Evolutionary conservation across 2,797 vertebrate species (phyloP).

Genomic region (Tiaroga cobitis): DNA sequence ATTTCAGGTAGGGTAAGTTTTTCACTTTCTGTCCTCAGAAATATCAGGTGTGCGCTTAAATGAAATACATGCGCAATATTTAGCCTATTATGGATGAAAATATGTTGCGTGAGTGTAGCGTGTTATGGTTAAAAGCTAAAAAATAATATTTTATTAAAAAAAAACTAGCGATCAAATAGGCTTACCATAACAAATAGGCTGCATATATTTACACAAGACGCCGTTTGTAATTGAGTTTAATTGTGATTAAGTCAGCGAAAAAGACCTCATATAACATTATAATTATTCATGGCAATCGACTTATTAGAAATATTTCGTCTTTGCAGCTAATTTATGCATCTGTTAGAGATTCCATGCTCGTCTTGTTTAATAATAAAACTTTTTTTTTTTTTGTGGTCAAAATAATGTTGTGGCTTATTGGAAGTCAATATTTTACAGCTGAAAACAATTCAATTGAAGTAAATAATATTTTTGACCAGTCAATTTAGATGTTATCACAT

Average conservation of each 20-base stretch:
- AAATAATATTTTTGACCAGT: background rate
- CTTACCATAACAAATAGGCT: background rate
- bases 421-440: background rate
- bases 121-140: background rate
- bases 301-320: background rate
- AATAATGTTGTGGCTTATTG: background rate
- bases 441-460: background rate
- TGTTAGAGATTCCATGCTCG: background rate
- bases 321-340: background rate
- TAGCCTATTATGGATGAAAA: background rate
- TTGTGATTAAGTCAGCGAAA: background rate
- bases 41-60: constrained; percentile 20
- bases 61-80: background rate
- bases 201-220: too few species aligned
- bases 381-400: background rate
- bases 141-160: background rate
- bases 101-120: background rate
- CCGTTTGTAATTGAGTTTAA: background rate
- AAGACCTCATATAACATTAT: too few species aligned
- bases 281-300: background rate
- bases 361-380: background rate
- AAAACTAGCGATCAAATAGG: background rate
- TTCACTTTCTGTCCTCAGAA: constrained; percentile 67
- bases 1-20: constrained; percentile 98
- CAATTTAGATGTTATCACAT: background rate